Percentiles rank a stretch among this genome's conserved stretches.
phyloP scores from a whole-genome alignment of 2,888 invertebrate genomes.

The Trichopoda pennipes region DNA sequence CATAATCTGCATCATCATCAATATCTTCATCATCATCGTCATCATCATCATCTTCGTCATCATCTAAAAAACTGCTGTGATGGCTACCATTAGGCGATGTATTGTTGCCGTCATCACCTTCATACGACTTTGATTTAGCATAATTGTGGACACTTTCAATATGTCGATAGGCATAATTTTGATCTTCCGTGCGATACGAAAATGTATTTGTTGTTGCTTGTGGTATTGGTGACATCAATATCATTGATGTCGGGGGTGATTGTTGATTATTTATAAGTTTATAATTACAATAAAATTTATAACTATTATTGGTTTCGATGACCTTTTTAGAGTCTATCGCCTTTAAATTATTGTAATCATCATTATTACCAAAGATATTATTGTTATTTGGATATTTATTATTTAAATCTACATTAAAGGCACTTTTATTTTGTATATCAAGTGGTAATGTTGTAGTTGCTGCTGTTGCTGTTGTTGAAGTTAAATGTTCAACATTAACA shows the following conservation, averaged over 20 bases:
- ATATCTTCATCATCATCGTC: constrained; percentile 70
- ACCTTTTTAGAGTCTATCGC: neutral
- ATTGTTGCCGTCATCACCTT: constrained; percentile 43
- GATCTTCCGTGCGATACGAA: constrained; percentile 76
- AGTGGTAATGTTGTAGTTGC: constrained; percentile 23
- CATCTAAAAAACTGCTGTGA: constrained; percentile 72
- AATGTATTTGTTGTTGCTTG: neutral
- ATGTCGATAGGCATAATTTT: constrained; percentile 80
- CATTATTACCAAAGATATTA: constrained; percentile 51
- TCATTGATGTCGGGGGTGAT: constrained; percentile 11
- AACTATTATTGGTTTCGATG: constrained; percentile 34
- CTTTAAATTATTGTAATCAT: constrained; percentile 30
- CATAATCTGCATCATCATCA: constrained; percentile 70
- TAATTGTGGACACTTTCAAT: constrained; percentile 81
- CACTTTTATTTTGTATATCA: constrained; percentile 64
- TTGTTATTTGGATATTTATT: constrained; percentile 40
- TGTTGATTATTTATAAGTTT: constrained; percentile 29
- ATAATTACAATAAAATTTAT: constrained; percentile 40
- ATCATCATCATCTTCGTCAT: constrained; percentile 71
- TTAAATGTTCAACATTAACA: constrained; percentile 41
- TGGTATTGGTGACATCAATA: constrained; percentile 20
- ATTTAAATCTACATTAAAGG: constrained; percentile 66
- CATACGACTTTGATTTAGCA: constrained; percentile 76
- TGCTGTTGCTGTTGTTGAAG: constrained; percentile 28
- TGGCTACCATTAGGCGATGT: constrained; percentile 71